Conservation (phyloP, 37 sponge, comb jelly and placozoan species). For the Amphimedon queenslandica region DNA sequence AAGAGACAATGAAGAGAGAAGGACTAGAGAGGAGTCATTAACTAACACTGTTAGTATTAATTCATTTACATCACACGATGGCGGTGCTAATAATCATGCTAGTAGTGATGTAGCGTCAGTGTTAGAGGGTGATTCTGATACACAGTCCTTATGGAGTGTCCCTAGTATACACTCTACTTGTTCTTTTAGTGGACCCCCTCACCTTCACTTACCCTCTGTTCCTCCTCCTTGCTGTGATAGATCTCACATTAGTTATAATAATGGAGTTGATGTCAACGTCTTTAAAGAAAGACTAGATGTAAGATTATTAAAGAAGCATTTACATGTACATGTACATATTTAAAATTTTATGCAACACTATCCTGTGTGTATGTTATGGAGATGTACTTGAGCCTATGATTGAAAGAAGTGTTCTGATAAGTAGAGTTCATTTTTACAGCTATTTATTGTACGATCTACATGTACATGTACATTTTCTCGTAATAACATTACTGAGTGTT, state of each 20-base stretch:
- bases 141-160: conserved; percentile 8
- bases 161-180: no score
- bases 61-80: neutral
- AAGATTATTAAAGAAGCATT: conserved; percentile 11
- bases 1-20: neutral
- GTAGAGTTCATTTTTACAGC: no score
- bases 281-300: conserved; percentile 59
- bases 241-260: conserved; percentile 6
- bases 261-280: conserved; percentile 68
- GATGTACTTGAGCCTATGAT: no score
- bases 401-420: no score
- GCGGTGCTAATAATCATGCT: neutral
- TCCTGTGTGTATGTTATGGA: no score
- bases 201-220: no score
- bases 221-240: conserved; percentile 24
- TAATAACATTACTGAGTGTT: no score
- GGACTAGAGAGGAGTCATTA: neutral
- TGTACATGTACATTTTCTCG: no score
- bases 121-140: neutral
- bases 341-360: no score
- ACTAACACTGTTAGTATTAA: neutral
- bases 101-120: no score
- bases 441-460: no score
- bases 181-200: no score
- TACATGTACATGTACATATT: conserved; percentile 3